Percentiles rank a stretch among this genome's conserved stretches.
Evolutionary conservation across 2,797 vertebrate genomes (phyloP).

Genomic region (Sorex maritimensis): DNA sequence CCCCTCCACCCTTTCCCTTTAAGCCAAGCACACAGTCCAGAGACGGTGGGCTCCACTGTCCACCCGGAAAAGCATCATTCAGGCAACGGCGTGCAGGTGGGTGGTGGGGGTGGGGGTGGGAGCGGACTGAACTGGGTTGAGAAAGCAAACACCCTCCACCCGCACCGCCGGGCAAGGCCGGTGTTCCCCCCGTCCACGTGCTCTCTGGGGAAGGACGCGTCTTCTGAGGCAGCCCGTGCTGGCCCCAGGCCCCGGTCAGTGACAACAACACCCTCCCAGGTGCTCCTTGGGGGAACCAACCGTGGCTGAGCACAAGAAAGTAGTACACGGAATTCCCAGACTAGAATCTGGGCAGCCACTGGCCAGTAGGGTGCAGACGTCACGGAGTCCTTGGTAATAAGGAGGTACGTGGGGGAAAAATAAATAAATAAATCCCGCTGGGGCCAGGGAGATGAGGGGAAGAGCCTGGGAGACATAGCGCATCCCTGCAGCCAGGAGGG

Average conservation of each 20-base stretch:
- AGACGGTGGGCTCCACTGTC: background rate
- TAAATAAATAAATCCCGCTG: background rate
- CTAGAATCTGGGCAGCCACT: background rate
- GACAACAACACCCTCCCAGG: background rate
- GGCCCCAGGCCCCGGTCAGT: too few species aligned
- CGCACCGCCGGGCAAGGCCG: too few species aligned
- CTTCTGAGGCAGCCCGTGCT: too few species aligned
- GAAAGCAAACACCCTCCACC: background rate
- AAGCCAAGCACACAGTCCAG: slow-evolving; percentile 47
- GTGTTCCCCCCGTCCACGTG: too few species aligned
- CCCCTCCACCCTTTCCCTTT: background rate
- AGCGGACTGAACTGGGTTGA: background rate
- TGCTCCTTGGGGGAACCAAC: background rate
- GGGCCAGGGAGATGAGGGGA: background rate
- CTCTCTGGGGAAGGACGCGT: too few species aligned
- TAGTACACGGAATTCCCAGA: background rate
- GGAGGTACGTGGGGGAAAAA: background rate
- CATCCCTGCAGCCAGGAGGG: background rate
- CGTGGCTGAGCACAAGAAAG: background rate
- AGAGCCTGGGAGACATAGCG: background rate
- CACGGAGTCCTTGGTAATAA: background rate
- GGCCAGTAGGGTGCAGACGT: background rate
- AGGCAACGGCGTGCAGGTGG: slow-evolving; percentile 8
- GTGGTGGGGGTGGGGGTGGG: too few species aligned
- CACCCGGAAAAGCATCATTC: background rate